Conservation (phyloP, 1,140 invertebrate species). For the Drosophila obscura region DNA sequence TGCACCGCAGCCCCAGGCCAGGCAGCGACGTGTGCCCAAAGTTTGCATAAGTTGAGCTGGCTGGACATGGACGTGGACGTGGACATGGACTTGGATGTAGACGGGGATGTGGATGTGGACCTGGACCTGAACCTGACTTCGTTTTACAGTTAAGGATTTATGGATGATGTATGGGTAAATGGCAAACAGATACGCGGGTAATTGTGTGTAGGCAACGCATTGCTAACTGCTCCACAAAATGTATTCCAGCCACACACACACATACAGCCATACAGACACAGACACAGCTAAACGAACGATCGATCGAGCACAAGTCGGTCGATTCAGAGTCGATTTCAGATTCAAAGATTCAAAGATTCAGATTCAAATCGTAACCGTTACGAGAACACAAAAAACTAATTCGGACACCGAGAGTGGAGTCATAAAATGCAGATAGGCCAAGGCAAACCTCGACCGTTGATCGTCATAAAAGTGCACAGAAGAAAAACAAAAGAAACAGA, state of each 20-base stretch:
- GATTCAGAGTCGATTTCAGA: slow-evolving; percentile 1
- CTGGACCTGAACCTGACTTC: slow-evolving; percentile 34
- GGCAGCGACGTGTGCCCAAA: slow-evolving; percentile 61
- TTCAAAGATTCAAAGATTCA: slow-evolving; percentile 36
- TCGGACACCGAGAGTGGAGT: slow-evolving; percentile 34
- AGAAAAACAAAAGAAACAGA: neutral
- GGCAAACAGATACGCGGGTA: slow-evolving; percentile 64
- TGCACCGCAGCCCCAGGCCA: slow-evolving; percentile 33
- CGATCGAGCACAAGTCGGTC: neutral
- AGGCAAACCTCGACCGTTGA: neutral
- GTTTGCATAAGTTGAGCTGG: slow-evolving; percentile 63
- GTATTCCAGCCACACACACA: slow-evolving; percentile 12
- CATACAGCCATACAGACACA: slow-evolving; percentile 19
- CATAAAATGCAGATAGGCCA: slow-evolving; percentile 42
- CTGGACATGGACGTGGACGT: slow-evolving; percentile 12
- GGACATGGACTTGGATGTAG: neutral
- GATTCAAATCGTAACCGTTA: slow-evolving; percentile 43
- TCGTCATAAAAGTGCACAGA: slow-evolving; percentile 33
- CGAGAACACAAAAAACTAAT: slow-evolving; percentile 51
- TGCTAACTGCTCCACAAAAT: slow-evolving; percentile 29
- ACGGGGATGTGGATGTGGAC: slow-evolving; percentile 10
- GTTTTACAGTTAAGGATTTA: slow-evolving; percentile 77
- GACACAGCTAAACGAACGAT: neutral
- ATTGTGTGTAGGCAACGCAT: slow-evolving; percentile 69
- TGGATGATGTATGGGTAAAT: slow-evolving; percentile 65